Evolutionary conservation across 2,888 invertebrate genomes (phyloP).

Genomic region (Dastarcus helophoroides): DNA sequence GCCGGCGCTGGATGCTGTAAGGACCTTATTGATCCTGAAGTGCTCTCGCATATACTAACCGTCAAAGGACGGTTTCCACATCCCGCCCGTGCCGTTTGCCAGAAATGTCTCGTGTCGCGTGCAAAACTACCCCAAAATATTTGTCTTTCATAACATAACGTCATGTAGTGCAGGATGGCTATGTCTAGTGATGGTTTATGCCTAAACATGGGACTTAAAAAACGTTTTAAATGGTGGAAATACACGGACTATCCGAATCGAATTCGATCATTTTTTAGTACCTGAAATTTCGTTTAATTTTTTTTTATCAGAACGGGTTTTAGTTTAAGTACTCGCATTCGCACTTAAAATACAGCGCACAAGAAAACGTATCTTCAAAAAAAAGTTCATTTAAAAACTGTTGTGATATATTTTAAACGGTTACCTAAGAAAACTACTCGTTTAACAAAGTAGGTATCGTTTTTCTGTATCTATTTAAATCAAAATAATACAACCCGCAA

Average conservation of each 20-base stretch:
- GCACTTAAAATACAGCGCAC: no score
- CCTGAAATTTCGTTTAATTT: no score
- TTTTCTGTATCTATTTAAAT: no score
- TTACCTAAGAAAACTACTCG: no score
- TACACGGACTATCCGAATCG: conserved; percentile 27
- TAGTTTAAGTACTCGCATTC: no score
- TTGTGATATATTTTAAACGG: no score
- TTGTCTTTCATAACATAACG: background rate
- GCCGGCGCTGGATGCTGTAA: conserved; percentile 28
- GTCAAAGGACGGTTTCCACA: conserved; percentile 24
- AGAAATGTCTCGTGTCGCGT: conserved; percentile 18
- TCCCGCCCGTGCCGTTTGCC: conserved; percentile 9
- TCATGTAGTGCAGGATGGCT: conserved; percentile 11
- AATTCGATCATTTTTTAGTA: conserved; percentile 23
- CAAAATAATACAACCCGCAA: no score
- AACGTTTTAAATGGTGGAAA: conserved; percentile 33
- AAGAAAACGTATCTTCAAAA: no score
- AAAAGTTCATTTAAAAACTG: no score
- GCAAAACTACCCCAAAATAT: conserved; percentile 4
- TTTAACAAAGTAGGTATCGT: no score
- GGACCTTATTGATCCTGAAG: conserved; percentile 34
- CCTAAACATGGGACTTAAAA: conserved; percentile 28
- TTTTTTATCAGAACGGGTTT: no score
- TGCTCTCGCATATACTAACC: conserved; percentile 21
- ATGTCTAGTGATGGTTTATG: conserved; percentile 26